Percentiles rank a stretch among this genome's conserved stretches.
Evolutionary conservation across 2,797 vertebrate species (phyloP).

Genomic region (Bryconaethiops microstoma): DNA sequence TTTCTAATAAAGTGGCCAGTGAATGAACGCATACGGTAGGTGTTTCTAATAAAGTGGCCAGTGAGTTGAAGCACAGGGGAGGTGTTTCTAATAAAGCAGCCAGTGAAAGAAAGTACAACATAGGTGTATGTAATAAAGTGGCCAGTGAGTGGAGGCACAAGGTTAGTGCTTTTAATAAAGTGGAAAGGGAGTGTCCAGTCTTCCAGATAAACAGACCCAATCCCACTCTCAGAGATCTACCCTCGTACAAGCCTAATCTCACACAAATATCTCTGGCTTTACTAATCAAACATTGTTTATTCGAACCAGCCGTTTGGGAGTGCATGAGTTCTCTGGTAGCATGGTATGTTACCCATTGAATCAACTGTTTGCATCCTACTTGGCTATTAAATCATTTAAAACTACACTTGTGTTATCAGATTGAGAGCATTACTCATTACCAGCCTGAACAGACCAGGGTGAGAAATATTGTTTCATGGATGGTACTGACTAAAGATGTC

Average conservation of each 20-base stretch:
- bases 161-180: not conserved
- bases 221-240: no score
- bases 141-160: no score
- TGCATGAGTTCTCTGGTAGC: not conserved
- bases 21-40: no score
- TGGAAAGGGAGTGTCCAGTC: not conserved
- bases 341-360: no score
- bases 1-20: no score
- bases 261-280: not conserved
- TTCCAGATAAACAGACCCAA: not conserved
- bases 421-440: constrained; percentile 7
- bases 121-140: no score
- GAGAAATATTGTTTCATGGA: not conserved
- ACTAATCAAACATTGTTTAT: no score
- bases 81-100: no score
- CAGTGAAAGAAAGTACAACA: no score
- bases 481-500: constrained; percentile 2
- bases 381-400: not conserved
- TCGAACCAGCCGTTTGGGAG: not conserved
- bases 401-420: not conserved
- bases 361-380: no score
- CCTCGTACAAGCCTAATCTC: not conserved
- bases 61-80: no score
- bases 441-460: not conserved
- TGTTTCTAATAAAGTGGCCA: no score